Base-by-base conservation (phyloP, 2,888 invertebrate species). In the Volucella zonaria region DNA sequence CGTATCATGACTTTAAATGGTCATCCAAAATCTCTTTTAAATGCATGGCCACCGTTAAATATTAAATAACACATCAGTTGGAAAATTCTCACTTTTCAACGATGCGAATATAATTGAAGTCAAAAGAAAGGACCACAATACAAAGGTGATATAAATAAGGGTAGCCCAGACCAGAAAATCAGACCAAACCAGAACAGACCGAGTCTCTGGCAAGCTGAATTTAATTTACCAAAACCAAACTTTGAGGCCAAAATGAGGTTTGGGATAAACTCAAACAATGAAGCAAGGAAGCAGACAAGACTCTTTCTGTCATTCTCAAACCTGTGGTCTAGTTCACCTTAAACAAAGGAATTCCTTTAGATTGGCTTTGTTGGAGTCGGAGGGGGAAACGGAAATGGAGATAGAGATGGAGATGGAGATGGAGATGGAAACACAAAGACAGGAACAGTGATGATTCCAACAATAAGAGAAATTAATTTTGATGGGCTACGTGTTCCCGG, bases 221-320 rank as follows among this genome's bases (percentile, higher is more conserved):
- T 74, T 23, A 74, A 74, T 74, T 56, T 56, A 74, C 54, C 54
- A 45, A 74, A 74, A 31, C 31, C 74, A 62, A 64, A 64, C 74
- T 74, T 54, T 47, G 54, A 74, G 64, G 74, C 74, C 62, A 74
- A 74, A 74, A 54, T 74, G 74, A n/a, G 74, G 74, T 74, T 64
- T 62, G 62, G 73, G 52, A 54, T 54, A 62, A 64, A 54, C 54
- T 64, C 54, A 74, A 74, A 74, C 73, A 54, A 74, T 74, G 73
- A 42, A 45, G 62, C 15, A 10, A 52, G 12, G 40, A 40, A 54
- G 45, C 62, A 14, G 38, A 62, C n/a, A 18, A 64, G 54, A 11
- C 31, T 18, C 10, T 18, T 14, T 52, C 11, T 47, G 38, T 45
- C 54, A 62, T 74, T 74, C 54, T 54, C 54, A 49, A 43, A 6